Evolutionary conservation across 1,140 invertebrate genomes (phyloP).

Genomic region (Hetaerina americana): DNA sequence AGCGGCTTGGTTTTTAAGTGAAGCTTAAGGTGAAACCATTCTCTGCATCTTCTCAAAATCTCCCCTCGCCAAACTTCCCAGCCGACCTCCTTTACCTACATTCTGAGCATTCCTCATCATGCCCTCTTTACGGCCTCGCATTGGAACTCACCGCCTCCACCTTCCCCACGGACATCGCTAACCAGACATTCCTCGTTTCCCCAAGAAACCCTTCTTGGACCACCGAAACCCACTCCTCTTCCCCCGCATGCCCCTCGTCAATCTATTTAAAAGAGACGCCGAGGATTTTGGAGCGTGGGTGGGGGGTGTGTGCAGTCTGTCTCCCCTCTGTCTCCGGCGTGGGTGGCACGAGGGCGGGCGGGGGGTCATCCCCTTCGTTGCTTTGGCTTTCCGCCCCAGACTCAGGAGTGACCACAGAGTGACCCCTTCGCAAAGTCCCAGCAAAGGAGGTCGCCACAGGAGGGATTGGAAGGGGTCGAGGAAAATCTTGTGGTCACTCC

Average conservation of each 20-base stretch:
- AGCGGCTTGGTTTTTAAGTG: too few species aligned
- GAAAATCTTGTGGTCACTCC: too few species aligned
- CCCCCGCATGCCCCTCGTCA: too few species aligned
- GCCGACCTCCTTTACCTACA: background rate
- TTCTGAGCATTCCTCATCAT: background rate
- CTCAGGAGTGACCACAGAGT: background rate
- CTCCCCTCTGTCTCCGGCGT: too few species aligned
- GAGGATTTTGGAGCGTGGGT: too few species aligned
- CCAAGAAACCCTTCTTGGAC: background rate
- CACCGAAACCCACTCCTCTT: background rate
- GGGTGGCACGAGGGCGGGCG: too few species aligned
- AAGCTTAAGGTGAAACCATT: too few species aligned
- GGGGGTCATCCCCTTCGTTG: too few species aligned
- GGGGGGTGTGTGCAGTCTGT: too few species aligned
- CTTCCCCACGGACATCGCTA: background rate
- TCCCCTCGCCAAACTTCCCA: background rate
- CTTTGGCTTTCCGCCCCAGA: background rate
- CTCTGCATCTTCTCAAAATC: too few species aligned
- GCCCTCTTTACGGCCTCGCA: background rate
- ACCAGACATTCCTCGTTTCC: background rate
- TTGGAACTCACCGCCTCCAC: background rate
- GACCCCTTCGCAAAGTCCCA: background rate
- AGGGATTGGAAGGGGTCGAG: background rate
- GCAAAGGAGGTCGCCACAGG: background rate
- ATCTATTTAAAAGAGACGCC: too few species aligned